A percentile compares a stretch with the other conserved stretches of the same genome.
Evolutionary conservation across 1,140 invertebrate genomes (phyloP).

Genomic region (Archegozetes longisetosus): DNA sequence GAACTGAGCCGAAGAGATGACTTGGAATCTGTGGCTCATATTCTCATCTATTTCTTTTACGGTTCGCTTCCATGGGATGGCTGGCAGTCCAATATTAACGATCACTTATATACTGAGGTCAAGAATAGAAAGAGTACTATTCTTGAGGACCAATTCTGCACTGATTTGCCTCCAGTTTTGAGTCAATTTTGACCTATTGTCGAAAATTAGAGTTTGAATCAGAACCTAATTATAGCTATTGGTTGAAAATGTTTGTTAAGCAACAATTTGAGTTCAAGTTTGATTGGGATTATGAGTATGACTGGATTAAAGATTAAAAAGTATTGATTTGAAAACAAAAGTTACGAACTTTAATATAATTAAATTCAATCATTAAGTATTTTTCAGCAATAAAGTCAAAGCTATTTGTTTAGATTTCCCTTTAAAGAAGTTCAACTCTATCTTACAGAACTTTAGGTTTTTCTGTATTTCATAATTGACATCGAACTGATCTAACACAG

Average conservation of each 20-base stretch:
- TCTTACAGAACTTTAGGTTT: too few relatives aligned
- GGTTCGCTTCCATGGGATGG: slow-evolving; percentile 66
- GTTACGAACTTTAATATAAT: too few relatives aligned
- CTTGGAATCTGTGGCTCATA: slow-evolving; percentile 70
- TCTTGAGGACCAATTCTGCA: not conserved
- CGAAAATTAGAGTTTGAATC: not conserved
- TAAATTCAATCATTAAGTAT: too few relatives aligned
- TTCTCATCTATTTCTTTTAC: slow-evolving; percentile 72
- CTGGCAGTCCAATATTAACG: not conserved
- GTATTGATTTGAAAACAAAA: too few relatives aligned
- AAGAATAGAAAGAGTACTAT: not conserved
- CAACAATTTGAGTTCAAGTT: not conserved
- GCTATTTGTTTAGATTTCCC: too few relatives aligned
- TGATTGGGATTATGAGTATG: not conserved
- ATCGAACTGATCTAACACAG: too few relatives aligned
- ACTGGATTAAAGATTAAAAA: too few relatives aligned
- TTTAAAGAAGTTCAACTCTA: too few relatives aligned
- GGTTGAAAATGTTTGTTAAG: not conserved
- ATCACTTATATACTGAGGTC: not conserved
- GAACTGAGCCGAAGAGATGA: slow-evolving; percentile 62
- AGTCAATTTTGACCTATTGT: not conserved
- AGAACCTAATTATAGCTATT: not conserved
- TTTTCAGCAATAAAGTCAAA: too few relatives aligned
- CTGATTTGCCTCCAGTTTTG: not conserved
- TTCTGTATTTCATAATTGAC: too few relatives aligned